Conservation (phyloP, 2,888 invertebrate species). For the Archips xylosteana region DNA sequence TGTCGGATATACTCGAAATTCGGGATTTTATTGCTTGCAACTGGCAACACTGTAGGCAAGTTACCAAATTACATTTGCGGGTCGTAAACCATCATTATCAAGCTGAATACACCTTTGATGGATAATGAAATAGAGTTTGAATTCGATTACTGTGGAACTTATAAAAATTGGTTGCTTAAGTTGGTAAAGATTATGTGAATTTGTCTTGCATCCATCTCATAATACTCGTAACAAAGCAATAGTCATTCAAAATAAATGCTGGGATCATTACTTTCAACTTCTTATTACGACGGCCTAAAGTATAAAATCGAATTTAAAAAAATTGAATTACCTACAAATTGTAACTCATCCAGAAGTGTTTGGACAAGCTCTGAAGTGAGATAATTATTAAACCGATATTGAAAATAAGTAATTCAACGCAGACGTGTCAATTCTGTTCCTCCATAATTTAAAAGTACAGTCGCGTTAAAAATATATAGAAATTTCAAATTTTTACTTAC, state of each 20-base stretch:
- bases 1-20: conserved; percentile 60
- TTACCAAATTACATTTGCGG: neutral
- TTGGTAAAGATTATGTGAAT: conserved; percentile 12
- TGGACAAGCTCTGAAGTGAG: conserved; percentile 50
- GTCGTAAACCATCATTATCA: neutral
- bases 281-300: neutral
- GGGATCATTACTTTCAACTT: conserved; percentile 3
- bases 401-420: conserved; percentile 55
- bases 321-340: conserved; percentile 23
- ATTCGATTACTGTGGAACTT: neutral
- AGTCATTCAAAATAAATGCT: conserved; percentile 42
- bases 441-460: conserved; percentile 47
- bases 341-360: conserved; percentile 50
- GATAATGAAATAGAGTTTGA: neutral
- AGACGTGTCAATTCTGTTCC: conserved; percentile 52
- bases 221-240: conserved; percentile 29
- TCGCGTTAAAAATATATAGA: conserved; percentile 33
- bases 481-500: neutral
- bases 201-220: conserved; percentile 28
- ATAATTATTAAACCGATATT: conserved; percentile 51
- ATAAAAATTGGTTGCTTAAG: neutral
- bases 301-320: conserved; percentile 12
- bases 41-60: conserved; percentile 17
- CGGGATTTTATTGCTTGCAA: conserved; percentile 48
- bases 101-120: neutral